These are phyloP conservation scores for Ophioderma brevispina DNA, from an alignment of 35 echinoderm and acorn worm genomes.

Conservation along the genomic window DNA sequence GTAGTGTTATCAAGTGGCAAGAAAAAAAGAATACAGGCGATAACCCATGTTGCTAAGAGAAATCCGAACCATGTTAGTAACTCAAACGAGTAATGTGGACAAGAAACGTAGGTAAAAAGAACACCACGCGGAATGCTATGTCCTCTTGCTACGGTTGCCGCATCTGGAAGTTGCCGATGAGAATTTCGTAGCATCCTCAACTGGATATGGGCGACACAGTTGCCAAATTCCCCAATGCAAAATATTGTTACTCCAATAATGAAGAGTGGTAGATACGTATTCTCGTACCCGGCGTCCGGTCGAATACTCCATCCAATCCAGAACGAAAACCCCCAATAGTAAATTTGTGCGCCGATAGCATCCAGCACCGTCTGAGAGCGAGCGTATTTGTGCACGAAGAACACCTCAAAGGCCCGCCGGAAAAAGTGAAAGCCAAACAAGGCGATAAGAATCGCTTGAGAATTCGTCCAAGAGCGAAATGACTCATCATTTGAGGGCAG, in stretches of 20 bases:
- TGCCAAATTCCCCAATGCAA: constrained; percentile 30
- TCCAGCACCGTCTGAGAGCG: constrained; percentile 7
- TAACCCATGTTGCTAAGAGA: constrained; percentile 31
- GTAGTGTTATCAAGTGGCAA: constrained; percentile 32
- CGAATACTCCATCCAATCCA: constrained; percentile 43
- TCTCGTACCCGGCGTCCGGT: constrained; percentile 22
- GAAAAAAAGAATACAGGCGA: constrained; percentile 18
- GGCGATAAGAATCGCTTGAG: background rate
- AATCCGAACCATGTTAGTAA: constrained; percentile 54
- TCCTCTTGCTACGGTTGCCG: background rate
- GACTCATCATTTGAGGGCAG: background rate
- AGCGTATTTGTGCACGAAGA: constrained; percentile 42
- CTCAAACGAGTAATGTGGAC: constrained; percentile 54
- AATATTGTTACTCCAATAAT: constrained; percentile 7
- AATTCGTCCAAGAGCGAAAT: background rate
- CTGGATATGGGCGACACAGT: constrained; percentile 39
- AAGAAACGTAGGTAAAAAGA: constrained; percentile 35
- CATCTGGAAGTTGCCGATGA: background rate
- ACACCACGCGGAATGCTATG: constrained; percentile 8
- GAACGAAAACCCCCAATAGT: constrained; percentile 43
- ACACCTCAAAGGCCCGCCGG: constrained; percentile 25
- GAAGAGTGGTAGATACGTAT: constrained; percentile 7
- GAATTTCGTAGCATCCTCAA: constrained; percentile 7
- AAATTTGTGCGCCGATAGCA: constrained; percentile 26
- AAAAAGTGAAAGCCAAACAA: constrained; percentile 35